Evolutionary conservation across 2,113 vertebrate species (phyloP).

Genomic region (Pelodiscus sinensis): DNA sequence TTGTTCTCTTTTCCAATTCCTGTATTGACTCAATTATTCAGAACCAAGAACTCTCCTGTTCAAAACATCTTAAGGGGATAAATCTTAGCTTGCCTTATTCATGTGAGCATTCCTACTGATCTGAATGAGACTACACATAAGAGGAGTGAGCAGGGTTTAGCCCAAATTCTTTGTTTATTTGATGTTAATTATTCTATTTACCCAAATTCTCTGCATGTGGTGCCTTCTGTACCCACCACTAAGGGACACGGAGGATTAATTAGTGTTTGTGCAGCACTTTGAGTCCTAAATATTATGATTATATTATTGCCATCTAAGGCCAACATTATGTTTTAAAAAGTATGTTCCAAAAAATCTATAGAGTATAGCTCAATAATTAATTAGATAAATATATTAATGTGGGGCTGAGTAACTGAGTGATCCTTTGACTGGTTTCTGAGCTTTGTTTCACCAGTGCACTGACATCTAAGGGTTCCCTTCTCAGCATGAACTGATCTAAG

Average conservation of each 20-base stretch:
- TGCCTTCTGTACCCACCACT: slow-evolving; percentile 53
- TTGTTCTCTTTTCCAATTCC: background rate
- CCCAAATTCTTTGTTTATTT: background rate
- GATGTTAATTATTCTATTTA: slow-evolving; percentile 36
- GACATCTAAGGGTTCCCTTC: slow-evolving; percentile 54
- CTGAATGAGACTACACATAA: background rate
- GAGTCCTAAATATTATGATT: slow-evolving; percentile 65
- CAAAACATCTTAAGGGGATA: background rate
- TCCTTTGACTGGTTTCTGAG: slow-evolving; percentile 26
- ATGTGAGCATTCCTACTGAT: background rate
- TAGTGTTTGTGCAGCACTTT: slow-evolving; percentile 70
- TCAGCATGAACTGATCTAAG: slow-evolving; percentile 65
- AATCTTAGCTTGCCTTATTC: background rate
- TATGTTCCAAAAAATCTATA: background rate
- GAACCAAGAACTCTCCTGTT: background rate
- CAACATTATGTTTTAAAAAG: slow-evolving; percentile 27
- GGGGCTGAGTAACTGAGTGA: slow-evolving; percentile 42
- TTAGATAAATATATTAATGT: slow-evolving; percentile 48
- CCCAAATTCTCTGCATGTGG: slow-evolving; percentile 19
- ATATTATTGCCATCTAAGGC: slow-evolving; percentile 28
- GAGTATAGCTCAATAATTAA: slow-evolving; percentile 44
- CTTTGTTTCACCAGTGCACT: background rate
- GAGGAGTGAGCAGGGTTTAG: background rate
- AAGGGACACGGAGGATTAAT: slow-evolving; percentile 63
- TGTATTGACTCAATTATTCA: background rate